phyloP scores from a whole-genome alignment of 2,113 vertebrate genomes.

The Eleginops maclovinus region DNA sequence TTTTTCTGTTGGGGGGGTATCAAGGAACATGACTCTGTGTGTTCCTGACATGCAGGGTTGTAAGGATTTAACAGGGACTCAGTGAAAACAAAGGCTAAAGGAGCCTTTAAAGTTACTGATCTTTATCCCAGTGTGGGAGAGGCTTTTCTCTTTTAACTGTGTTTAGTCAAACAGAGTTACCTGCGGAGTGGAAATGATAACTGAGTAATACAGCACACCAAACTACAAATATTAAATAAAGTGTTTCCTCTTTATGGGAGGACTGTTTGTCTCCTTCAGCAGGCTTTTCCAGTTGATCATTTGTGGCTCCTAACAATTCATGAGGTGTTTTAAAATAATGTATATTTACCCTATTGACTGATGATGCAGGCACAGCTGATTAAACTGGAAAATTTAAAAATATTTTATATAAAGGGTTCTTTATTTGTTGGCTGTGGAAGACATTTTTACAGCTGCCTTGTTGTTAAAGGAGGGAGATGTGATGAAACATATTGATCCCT shows the following conservation, averaged over 20 bases:
- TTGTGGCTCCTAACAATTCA: not conserved
- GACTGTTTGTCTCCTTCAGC: not conserved
- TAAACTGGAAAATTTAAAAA: not conserved
- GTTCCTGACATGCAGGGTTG: not conserved
- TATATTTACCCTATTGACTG: not conserved
- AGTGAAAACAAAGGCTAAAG: constrained; percentile 43
- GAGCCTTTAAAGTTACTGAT: constrained; percentile 48
- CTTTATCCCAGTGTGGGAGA: constrained; percentile 38
- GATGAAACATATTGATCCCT: constrained; percentile 52
- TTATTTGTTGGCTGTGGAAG: constrained; percentile 3
- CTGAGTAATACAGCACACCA: not conserved
- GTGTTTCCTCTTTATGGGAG: not conserved
- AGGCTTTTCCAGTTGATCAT: not conserved
- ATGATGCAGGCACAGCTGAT: constrained; percentile 13
- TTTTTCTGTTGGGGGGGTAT: constrained; percentile 55
- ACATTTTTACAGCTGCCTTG: constrained; percentile 19
- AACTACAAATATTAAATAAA: not conserved
- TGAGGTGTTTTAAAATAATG: constrained; percentile 19
- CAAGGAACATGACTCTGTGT: constrained; percentile 28
- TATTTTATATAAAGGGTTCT: not conserved
- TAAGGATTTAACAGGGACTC: constrained; percentile 12
- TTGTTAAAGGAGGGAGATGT: constrained; percentile 20
- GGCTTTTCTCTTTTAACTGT: constrained; percentile 14
- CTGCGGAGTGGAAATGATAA: not conserved
- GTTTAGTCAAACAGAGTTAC: constrained; percentile 19